These are phyloP conservation scores for Branchipolynoe longqiensis DNA, from an alignment of 2,888 invertebrate genomes.

Conservation along the genomic window DNA sequence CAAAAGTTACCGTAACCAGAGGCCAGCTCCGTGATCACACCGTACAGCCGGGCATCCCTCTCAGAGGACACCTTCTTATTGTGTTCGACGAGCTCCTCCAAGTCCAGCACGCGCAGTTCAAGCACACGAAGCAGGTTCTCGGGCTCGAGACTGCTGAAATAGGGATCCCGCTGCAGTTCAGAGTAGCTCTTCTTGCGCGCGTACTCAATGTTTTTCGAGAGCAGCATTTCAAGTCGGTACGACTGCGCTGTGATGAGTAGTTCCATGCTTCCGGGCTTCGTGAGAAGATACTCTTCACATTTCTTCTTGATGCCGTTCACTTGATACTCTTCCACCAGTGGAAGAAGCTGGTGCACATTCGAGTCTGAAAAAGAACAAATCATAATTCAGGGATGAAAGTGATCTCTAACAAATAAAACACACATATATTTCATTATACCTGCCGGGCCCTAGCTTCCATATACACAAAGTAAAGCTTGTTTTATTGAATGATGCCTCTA, in stretches of 20 bases:
- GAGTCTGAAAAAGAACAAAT: constrained; percentile 77
- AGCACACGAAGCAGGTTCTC: constrained; percentile 73
- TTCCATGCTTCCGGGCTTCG: constrained; percentile 73
- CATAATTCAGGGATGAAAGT: no score
- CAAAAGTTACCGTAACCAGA: constrained; percentile 70
- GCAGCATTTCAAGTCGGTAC: constrained; percentile 70
- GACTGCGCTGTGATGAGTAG: constrained; percentile 74
- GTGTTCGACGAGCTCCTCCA: constrained; percentile 45
- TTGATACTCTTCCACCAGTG: constrained; percentile 82
- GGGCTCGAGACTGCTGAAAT: constrained; percentile 69
- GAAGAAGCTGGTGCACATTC: constrained; percentile 81
- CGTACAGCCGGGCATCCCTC: constrained; percentile 68
- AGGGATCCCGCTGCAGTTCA: constrained; percentile 73
- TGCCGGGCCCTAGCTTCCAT: no score
- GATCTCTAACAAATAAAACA: no score
- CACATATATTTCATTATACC: no score
- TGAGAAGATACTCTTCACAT: constrained; percentile 80
- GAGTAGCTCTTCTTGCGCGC: constrained; percentile 72
- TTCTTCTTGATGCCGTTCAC: constrained; percentile 80
- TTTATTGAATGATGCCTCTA: no score
- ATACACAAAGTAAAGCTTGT: no score
- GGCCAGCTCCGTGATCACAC: constrained; percentile 68
- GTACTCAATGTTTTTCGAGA: constrained; percentile 71
- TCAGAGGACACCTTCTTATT: constrained; percentile 65
- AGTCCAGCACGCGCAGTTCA: constrained; percentile 65